Percentiles rank a stretch among this genome's conserved stretches.
phyloP scores from a whole-genome alignment of 1,140 invertebrate species.

The Galendromus occidentalis region DNA sequence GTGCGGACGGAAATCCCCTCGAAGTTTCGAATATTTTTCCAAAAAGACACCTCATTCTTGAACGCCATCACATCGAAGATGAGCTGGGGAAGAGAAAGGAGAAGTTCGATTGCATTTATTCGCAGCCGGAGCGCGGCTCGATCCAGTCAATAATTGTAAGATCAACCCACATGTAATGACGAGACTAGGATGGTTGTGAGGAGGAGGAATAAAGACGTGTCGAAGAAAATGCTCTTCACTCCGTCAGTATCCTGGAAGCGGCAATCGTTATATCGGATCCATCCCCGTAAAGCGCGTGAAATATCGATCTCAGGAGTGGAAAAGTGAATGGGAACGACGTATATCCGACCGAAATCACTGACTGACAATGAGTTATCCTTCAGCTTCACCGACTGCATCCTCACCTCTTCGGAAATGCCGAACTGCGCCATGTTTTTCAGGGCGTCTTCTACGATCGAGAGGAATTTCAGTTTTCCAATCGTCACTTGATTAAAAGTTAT shows the following conservation, averaged over 20 bases:
- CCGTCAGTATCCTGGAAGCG: conserved; percentile 52
- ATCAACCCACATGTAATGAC: conserved; percentile 63
- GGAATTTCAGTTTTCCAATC: conserved; percentile 32
- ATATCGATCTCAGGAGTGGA: no score
- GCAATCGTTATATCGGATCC: no score
- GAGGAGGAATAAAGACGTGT: conserved; percentile 84
- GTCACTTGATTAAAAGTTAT: conserved; percentile 31
- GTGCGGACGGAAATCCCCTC: conserved; percentile 70
- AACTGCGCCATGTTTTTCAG: conserved; percentile 46
- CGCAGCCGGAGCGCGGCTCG: not conserved
- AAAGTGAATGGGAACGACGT: no score
- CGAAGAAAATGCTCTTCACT: conserved; percentile 83
- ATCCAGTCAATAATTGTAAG: not conserved
- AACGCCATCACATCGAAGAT: conserved; percentile 91
- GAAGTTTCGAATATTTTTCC: conserved; percentile 59
- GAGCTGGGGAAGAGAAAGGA: conserved; percentile 41
- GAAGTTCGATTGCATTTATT: conserved; percentile 4
- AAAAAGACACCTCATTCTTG: conserved; percentile 92
- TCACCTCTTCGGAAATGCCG: conserved; percentile 67
- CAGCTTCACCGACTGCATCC: no score
- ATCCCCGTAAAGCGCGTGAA: no score
- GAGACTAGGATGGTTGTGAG: conserved; percentile 75
- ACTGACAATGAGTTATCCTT: no score
- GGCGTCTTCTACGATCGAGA: conserved; percentile 50
- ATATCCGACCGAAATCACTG: no score